Conservation (phyloP, 2,888 invertebrate species). For the Cephus pulcher region DNA sequence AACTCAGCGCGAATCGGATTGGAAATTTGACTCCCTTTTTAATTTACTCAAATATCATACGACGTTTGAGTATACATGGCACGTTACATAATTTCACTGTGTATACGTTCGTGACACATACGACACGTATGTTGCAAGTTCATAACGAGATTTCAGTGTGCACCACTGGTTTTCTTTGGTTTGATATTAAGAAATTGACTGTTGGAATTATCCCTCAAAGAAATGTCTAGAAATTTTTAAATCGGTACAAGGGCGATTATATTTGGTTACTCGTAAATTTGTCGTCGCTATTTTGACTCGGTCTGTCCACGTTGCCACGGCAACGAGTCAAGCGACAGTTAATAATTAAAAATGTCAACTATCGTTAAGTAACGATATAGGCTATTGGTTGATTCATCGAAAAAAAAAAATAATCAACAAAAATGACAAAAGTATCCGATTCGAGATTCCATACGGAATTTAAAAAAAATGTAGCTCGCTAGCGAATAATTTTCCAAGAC, state of each 20-base stretch:
- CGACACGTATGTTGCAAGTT: slow-evolving; percentile 7
- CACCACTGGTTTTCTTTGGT: background rate
- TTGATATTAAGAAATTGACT: background rate
- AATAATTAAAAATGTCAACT: background rate
- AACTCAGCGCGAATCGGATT: background rate
- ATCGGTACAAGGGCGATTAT: background rate
- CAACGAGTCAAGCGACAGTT: background rate
- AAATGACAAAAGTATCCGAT: background rate
- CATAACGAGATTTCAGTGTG: background rate
- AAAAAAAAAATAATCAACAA: too few relatives aligned
- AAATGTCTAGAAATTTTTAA: background rate
- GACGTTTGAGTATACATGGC: background rate
- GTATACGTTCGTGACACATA: slow-evolving; percentile 8
- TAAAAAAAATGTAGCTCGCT: background rate
- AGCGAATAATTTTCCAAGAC: background rate
- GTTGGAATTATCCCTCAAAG: background rate
- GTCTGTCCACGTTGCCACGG: background rate
- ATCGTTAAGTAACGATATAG: background rate
- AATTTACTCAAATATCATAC: background rate
- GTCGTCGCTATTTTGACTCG: background rate
- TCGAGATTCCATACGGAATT: background rate
- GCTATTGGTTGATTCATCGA: background rate
- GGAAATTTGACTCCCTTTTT: background rate
- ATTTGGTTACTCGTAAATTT: background rate
- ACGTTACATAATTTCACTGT: slow-evolving; percentile 18